These are phyloP conservation scores for Oreonectes daqikongensis DNA, from an alignment of 2,797 vertebrate genomes.

Conservation along the genomic window DNA sequence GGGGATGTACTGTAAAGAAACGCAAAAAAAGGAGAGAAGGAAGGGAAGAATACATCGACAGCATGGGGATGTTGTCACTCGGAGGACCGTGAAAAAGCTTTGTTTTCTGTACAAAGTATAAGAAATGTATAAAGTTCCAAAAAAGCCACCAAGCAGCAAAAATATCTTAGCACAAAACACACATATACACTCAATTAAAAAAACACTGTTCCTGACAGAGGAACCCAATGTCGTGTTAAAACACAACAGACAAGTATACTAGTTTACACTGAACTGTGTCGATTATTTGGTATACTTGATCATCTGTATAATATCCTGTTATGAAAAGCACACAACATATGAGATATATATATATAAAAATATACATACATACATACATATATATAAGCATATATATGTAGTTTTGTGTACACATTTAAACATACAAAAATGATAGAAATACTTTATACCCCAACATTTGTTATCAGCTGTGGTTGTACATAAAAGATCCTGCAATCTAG, in stretches of 20 bases:
- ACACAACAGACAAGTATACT: slow-evolving; percentile 47
- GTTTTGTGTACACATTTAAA: slow-evolving; percentile 40
- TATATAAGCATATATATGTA: slow-evolving; percentile 43
- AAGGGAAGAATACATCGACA: slow-evolving; percentile 31
- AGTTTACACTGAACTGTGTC: slow-evolving; percentile 48
- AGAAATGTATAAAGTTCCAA: slow-evolving; percentile 43
- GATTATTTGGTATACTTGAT: slow-evolving; percentile 55
- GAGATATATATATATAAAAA: slow-evolving; percentile 36
- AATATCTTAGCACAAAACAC: slow-evolving; percentile 51
- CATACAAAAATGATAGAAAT: slow-evolving; percentile 34
- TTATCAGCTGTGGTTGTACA: slow-evolving; percentile 44
- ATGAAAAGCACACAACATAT: slow-evolving; percentile 62
- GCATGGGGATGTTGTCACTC: slow-evolving; percentile 41
- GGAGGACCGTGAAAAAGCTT: slow-evolving; percentile 2
- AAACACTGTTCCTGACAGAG: slow-evolving; percentile 26
- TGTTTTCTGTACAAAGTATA: slow-evolving; percentile 55
- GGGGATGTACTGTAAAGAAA: slow-evolving; percentile 5
- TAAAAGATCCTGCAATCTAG: slow-evolving; percentile 38
- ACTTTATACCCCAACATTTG: slow-evolving; percentile 47
- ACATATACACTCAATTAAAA: slow-evolving; percentile 42
- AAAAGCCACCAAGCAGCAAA: slow-evolving; percentile 55
- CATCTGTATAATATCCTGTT: slow-evolving; percentile 56
- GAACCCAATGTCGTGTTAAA: slow-evolving; percentile 6
- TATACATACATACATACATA: slow-evolving; percentile 33
- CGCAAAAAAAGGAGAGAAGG: neutral